Conservation (phyloP, 2,113 vertebrate genomes). For the Chlorodrepanis virens region DNA sequence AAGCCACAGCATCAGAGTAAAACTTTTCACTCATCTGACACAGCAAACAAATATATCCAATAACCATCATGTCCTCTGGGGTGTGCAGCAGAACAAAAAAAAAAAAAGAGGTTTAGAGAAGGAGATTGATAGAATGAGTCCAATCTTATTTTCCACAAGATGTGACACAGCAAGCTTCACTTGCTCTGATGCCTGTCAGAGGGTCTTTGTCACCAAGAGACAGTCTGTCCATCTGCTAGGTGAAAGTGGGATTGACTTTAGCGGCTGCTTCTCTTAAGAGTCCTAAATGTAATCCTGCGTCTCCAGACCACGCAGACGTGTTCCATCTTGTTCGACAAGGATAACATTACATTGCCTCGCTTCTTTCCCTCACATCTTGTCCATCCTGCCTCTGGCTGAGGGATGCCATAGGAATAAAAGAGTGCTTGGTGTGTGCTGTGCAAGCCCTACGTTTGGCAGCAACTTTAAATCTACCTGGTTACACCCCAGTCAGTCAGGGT, state of each 20-base stretch:
- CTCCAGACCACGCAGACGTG: background rate
- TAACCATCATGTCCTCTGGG: background rate
- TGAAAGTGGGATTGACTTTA: background rate
- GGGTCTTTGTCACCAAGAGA: constrained; percentile 21
- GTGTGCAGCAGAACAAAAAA: background rate
- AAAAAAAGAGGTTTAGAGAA: background rate
- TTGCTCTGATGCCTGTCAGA: constrained; percentile 38
- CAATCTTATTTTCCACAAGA: constrained; percentile 9
- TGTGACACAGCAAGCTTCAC: constrained; percentile 31
- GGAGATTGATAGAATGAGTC: background rate
- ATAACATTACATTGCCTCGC: background rate
- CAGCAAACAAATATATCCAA: constrained; percentile 1
- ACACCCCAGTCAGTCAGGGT: background rate
- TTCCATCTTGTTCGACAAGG: constrained; percentile 6
- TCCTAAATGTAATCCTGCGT: constrained; percentile 12
- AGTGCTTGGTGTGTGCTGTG: background rate
- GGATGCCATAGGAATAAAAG: background rate
- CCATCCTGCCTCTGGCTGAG: constrained; percentile 17
- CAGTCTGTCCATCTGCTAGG: constrained; percentile 33
- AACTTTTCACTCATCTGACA: background rate
- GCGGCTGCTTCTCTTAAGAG: background rate
- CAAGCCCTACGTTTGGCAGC: constrained; percentile 35
- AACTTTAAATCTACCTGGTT: background rate
- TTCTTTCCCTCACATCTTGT: background rate
- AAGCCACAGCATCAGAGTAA: background rate